Evolutionary conservation across 2,888 invertebrate genomes (phyloP).

Genomic region (Germaria angustata): DNA sequence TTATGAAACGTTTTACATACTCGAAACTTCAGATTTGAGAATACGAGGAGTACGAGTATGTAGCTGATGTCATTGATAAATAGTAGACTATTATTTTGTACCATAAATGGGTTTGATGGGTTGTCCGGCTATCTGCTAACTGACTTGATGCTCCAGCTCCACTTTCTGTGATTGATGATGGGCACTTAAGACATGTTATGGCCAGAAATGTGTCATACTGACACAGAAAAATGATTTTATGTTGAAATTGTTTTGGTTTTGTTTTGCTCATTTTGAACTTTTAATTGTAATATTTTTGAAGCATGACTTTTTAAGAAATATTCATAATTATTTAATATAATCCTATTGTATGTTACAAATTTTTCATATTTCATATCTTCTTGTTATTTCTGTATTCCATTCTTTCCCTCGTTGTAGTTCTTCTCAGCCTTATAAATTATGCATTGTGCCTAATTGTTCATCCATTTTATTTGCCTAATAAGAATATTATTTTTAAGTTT

Average conservation of each 20-base stretch:
- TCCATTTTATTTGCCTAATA: constrained; percentile 19
- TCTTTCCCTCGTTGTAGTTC: neutral
- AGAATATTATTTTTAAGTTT: constrained; percentile 1
- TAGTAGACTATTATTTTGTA: constrained; percentile 49
- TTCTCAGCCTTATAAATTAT: constrained; percentile 45
- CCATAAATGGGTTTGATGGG: constrained; percentile 65
- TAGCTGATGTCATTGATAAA: constrained; percentile 43
- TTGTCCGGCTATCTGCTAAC: neutral
- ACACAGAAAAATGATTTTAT: constrained; percentile 27
- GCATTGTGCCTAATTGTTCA: constrained; percentile 50
- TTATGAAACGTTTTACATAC: constrained; percentile 29
- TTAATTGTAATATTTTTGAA: neutral
- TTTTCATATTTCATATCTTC: neutral
- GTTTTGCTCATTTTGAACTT: neutral
- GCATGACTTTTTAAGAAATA: neutral
- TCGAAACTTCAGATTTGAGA: neutral
- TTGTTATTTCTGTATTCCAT: neutral
- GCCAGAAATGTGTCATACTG: constrained; percentile 48
- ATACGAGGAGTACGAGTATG: neutral
- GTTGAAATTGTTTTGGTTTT: neutral
- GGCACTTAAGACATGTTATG: constrained; percentile 48
- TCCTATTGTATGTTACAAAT: constrained; percentile 3
- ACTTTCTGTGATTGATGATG: constrained; percentile 53
- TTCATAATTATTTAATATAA: too few species aligned
- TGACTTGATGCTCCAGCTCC: neutral